Evolutionary conservation across 2,888 invertebrate genomes (phyloP).

Genomic region (Poecilobothrus nobilitatus): DNA sequence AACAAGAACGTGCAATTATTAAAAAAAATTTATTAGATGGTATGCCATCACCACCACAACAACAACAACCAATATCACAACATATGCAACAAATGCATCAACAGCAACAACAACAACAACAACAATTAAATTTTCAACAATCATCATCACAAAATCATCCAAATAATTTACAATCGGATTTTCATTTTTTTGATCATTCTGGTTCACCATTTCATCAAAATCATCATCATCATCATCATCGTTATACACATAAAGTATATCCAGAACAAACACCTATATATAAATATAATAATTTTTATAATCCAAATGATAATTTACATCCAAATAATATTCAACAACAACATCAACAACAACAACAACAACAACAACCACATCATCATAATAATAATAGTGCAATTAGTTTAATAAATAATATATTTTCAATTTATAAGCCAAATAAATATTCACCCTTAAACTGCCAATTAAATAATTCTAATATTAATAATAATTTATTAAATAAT

Average conservation of each 20-base stretch:
- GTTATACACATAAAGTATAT: conserved; percentile 36
- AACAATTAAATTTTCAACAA: conserved; percentile 18
- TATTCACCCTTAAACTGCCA: conserved; percentile 44
- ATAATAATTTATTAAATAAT: conserved; percentile 19
- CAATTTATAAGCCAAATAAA: conserved; percentile 44
- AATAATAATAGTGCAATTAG: conserved; percentile 36
- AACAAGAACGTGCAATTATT: conserved; percentile 42
- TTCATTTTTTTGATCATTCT: conserved; percentile 40
- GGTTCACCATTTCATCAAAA: conserved; percentile 32
- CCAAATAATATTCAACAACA: conserved; percentile 31
- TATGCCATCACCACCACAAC: conserved; percentile 42
- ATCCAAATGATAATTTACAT: conserved; percentile 35
- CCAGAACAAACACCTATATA: conserved; percentile 40
- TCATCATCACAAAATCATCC: not conserved
- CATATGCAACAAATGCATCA: not conserved
- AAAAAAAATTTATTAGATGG: conserved; percentile 41
- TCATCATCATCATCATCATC: conserved; percentile 13
- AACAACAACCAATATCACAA: conserved; percentile 21
- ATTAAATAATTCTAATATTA: conserved; percentile 40
- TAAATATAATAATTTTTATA: conserved; percentile 42
- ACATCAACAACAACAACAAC: conserved; percentile 11
- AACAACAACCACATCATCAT: conserved; percentile 26
- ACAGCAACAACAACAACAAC: conserved; percentile 32
- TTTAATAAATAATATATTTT: conserved; percentile 43
- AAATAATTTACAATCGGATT: conserved; percentile 20